A percentile compares a stretch with the other conserved stretches of the same genome.
phyloP scores from a whole-genome alignment of 2,113 vertebrate species.

The Porphyrio hochstetteri region DNA sequence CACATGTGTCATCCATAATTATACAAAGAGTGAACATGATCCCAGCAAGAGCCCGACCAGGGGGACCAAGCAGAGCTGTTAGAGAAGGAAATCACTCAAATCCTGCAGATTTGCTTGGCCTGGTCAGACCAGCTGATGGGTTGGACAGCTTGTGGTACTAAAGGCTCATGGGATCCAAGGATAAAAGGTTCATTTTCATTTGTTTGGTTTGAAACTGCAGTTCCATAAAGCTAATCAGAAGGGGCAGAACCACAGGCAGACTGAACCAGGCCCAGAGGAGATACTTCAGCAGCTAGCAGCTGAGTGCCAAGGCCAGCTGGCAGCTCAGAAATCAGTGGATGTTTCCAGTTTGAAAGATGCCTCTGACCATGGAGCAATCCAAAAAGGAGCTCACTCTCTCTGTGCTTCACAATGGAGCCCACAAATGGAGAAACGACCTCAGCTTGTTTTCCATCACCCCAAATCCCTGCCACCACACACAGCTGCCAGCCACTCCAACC shows the following conservation, averaged over 20 bases:
- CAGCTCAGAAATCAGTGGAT: background rate
- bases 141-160: background rate
- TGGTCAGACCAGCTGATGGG: background rate
- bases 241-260: background rate
- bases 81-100: background rate
- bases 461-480: background rate
- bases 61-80: background rate
- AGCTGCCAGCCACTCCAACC: background rate
- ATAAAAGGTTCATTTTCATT: background rate
- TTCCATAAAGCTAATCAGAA: background rate
- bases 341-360: background rate
- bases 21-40: background rate
- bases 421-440: background rate
- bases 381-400: fast-evolving
- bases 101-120: background rate
- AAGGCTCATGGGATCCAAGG: background rate
- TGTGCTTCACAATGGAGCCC: background rate
- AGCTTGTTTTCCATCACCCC: background rate
- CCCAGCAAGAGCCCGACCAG: background rate
- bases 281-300: background rate
- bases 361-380: background rate
- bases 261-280: background rate
- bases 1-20: background rate
- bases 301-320: background rate
- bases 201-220: background rate